Conservation (phyloP, 2,888 invertebrate genomes). For the Tetragonula carbonaria region DNA sequence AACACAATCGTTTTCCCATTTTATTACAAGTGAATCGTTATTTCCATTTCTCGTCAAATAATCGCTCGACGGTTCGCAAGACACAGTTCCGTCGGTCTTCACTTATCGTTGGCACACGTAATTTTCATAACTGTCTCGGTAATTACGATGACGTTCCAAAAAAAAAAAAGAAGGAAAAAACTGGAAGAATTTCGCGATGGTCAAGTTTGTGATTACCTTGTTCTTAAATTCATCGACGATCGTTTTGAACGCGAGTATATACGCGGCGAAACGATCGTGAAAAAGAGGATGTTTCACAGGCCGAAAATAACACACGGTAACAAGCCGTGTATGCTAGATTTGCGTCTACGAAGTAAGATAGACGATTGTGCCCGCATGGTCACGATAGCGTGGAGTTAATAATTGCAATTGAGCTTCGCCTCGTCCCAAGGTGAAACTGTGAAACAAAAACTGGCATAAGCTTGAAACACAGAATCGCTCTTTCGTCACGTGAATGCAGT, state of each 20-base stretch:
- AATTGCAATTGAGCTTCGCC: constrained; percentile 38
- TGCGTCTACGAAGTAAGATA: background rate
- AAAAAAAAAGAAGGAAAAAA: background rate
- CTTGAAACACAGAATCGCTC: constrained; percentile 27
- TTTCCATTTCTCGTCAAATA: background rate
- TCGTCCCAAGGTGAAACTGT: constrained; percentile 28
- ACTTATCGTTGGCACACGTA: background rate
- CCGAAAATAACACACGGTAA: background rate
- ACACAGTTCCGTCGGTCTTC: background rate
- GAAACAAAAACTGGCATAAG: constrained; percentile 18
- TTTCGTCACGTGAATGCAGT: background rate
- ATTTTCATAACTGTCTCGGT: background rate
- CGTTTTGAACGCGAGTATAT: background rate
- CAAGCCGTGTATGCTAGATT: background rate
- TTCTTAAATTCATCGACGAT: background rate
- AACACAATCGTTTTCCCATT: background rate
- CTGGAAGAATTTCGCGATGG: too few species aligned
- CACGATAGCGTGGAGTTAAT: constrained; percentile 32
- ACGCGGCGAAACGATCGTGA: background rate
- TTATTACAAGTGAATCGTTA: background rate
- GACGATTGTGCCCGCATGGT: background rate
- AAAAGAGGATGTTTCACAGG: background rate
- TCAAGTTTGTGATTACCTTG: too few species aligned
- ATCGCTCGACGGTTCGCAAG: background rate
- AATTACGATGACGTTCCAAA: background rate